Base-by-base conservation (phyloP, 2,113 vertebrate species). In the Pluvianellus socialis region DNA sequence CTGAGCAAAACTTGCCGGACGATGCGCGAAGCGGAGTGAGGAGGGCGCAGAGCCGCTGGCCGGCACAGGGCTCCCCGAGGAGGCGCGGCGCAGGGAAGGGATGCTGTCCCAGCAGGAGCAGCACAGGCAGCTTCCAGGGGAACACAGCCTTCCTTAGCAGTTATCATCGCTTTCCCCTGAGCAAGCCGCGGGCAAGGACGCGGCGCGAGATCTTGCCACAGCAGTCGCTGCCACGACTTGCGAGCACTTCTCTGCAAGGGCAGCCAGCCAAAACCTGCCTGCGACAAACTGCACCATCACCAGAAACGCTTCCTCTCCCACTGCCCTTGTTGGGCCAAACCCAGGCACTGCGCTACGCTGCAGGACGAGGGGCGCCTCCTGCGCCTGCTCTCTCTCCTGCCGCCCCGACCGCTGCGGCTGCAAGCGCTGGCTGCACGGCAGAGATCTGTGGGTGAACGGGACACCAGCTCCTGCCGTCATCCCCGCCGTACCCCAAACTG, bases 271-370 rank as follows among this genome's bases (percentile, higher is more conserved):
- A 40, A n/a, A 22, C 40, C n/a, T 4, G 21, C 79, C 73, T 7
- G 27, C 27, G 52, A 12, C 44, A 27, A 49, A 23, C 12, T 5
- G 4, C 23, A 35, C 0, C 1, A 9, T 4, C 22, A 24, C 1
- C 2, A 58, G 26, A 18, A 44, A 13, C 0, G 33, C 55, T 18
- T 2, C 0, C 44, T 11, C 27, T 22, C 66, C 28, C 32, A 23
- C 35, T 11, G 19, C 7, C 38, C 35, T 12, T 3, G 10, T 7
- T 6, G 33, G 27, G 8, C 59, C 3, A 1, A 59, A 42, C 20
- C 3, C 20, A 4, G 38, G 38, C 52, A 21, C 3, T 16, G 1
- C 0, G 1, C 5, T 3, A 5, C 5, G 0, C 3, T 6, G 35
- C 12, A 18, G 50, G 26, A 16, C 1, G 66, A 44, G 26, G 14